phyloP scores from a whole-genome alignment of 2,888 invertebrate genomes.

The Leptinotarsa rubiginosa region DNA sequence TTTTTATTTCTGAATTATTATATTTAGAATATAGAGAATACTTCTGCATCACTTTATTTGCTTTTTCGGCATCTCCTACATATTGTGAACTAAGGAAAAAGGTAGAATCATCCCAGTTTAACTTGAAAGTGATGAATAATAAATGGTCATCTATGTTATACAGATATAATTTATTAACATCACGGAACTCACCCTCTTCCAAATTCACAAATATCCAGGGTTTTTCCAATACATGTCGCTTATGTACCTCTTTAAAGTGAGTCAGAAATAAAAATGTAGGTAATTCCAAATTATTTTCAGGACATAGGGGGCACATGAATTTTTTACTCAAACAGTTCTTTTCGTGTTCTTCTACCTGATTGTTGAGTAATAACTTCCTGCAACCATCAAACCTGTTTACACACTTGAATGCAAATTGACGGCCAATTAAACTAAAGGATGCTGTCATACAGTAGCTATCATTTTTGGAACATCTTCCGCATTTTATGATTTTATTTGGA shows the following conservation, averaged over 20 bases:
- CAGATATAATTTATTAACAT: not conserved
- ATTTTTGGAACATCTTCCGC: conserved; percentile 1
- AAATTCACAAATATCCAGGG: not conserved
- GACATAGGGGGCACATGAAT: not conserved
- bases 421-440: not conserved
- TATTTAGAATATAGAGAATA: not conserved
- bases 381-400: conserved; percentile 1
- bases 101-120: too few species aligned
- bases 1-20: not conserved
- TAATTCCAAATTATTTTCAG: not conserved
- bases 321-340: conserved; percentile 5
- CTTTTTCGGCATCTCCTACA: not conserved
- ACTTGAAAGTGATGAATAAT: not conserved
- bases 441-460: not conserved
- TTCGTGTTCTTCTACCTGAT: not conserved
- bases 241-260: not conserved
- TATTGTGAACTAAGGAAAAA: not conserved
- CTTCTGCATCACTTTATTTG: not conserved
- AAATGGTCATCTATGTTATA: conserved; percentile 2
- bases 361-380: not conserved
- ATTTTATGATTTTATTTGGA: not conserved
- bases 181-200: not conserved
- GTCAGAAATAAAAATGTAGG: not conserved
- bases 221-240: not conserved
- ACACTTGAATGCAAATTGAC: not conserved